Evolutionary conservation across 2,797 vertebrate genomes (phyloP).

Genomic region (Coregonus ussuriensis): DNA sequence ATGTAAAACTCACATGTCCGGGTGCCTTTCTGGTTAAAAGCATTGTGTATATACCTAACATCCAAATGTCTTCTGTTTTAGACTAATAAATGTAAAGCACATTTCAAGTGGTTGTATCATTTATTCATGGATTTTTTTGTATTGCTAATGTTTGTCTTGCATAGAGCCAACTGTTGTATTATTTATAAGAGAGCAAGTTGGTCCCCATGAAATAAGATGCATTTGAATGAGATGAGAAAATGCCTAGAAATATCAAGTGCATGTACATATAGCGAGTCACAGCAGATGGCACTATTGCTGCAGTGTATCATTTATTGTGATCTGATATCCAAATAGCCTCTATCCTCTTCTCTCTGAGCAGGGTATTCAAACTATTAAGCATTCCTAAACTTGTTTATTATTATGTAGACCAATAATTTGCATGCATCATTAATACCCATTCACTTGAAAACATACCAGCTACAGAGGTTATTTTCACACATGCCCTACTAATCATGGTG

Average conservation of each 20-base stretch:
- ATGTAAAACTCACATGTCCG: conserved; percentile 51
- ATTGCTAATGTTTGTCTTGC: neutral
- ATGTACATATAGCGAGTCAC: conserved; percentile 17
- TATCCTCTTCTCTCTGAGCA: conserved; percentile 12
- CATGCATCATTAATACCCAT: neutral
- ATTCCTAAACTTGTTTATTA: neutral
- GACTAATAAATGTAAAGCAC: conserved; percentile 74
- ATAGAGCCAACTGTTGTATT: neutral
- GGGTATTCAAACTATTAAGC: neutral
- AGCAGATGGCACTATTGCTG: conserved; percentile 65
- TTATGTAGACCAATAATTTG: conserved; percentile 1
- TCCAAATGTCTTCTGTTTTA: conserved; percentile 48
- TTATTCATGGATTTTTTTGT: conserved; percentile 10
- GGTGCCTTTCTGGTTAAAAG: conserved; percentile 74
- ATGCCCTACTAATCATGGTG: neutral
- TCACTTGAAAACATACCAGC: neutral
- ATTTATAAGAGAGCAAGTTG: neutral
- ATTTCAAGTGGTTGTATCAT: conserved; percentile 59
- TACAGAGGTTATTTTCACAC: neutral
- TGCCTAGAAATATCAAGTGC: neutral
- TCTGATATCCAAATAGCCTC: neutral
- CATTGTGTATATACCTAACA: conserved; percentile 63
- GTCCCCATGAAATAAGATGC: too few relatives aligned
- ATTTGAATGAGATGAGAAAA: neutral
- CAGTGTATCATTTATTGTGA: conserved; percentile 15